Conservation (phyloP, 2,888 invertebrate genomes). For the Rambutsinella grinnellia region DNA sequence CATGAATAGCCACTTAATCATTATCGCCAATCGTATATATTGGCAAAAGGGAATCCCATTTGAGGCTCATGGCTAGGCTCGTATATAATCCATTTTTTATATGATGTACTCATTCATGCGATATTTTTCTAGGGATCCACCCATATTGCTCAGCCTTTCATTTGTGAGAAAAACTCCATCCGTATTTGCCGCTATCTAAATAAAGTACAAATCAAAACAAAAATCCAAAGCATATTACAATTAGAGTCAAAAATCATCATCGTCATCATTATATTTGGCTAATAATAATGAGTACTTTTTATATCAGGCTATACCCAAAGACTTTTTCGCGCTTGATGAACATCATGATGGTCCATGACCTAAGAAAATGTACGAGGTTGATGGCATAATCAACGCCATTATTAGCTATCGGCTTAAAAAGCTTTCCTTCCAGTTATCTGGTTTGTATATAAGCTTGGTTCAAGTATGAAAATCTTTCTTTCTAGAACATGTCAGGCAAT, state of each 20-base stretch:
- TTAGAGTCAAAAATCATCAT: conserved; percentile 5
- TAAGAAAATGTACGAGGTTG: conserved; percentile 33
- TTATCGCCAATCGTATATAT: conserved; percentile 16
- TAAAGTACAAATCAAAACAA: conserved; percentile 22
- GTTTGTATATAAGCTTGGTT: not conserved
- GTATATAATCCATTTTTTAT: not conserved
- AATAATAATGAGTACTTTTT: not conserved
- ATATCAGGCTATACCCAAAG: not conserved
- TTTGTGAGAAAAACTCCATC: conserved; percentile 7
- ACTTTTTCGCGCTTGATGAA: not conserved
- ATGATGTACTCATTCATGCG: too few relatives aligned
- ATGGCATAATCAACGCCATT: conserved; percentile 27
- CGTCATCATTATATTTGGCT: not conserved
- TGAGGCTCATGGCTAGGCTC: not conserved
- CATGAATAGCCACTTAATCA: conserved; percentile 42
- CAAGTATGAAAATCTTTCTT: conserved; percentile 5
- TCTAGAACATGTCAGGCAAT: conserved; percentile 32
- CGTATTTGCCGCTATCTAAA: too few relatives aligned
- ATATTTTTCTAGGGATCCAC: not conserved
- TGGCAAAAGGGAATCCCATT: not conserved
- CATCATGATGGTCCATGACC: conserved; percentile 39
- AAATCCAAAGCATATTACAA: conserved; percentile 16
- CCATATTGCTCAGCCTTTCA: conserved; percentile 26
- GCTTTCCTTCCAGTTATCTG: too few relatives aligned
- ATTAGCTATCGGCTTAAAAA: not conserved